A percentile compares a stretch with the other conserved stretches of the same genome.
Evolutionary conservation across 2,797 vertebrate species (phyloP).

Genomic region (Pseudotriccus pelzelni): DNA sequence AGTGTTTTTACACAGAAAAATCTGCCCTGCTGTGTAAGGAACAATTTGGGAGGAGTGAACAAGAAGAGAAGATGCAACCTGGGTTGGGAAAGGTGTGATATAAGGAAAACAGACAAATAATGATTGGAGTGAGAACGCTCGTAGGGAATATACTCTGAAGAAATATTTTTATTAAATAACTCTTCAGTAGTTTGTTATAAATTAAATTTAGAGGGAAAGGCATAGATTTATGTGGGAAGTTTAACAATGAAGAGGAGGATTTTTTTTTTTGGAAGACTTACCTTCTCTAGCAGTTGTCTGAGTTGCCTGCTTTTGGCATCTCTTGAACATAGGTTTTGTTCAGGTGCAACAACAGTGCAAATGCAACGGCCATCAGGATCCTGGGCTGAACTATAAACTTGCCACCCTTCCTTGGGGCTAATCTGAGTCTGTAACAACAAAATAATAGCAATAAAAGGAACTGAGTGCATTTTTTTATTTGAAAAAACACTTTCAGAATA

Average conservation of each 20-base stretch:
- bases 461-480: background rate
- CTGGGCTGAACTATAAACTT: slow-evolving; percentile 97
- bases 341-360: slow-evolving; percentile 97
- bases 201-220: background rate
- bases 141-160: background rate
- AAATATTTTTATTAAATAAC: background rate
- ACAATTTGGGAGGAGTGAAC: background rate
- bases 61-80: background rate
- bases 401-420: slow-evolving; percentile 96
- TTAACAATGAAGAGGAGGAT: background rate
- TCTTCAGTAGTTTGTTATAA: background rate
- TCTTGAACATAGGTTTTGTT: slow-evolving; percentile 94
- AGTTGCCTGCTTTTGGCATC: slow-evolving; percentile 97
- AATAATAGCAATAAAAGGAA: background rate
- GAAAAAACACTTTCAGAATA: background rate
- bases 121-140: background rate
- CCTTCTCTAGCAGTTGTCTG: slow-evolving; percentile 96
- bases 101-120: background rate
- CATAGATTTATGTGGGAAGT: background rate
- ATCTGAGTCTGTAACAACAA: slow-evolving; percentile 86
- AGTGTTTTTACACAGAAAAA: background rate
- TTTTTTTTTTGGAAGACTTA: slow-evolving; percentile 56
- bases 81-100: background rate
- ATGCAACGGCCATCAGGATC: slow-evolving; percentile 96
- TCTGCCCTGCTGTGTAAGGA: background rate